phyloP scores from a whole-genome alignment of 2,113 vertebrate species.

The Heteronetta atricapilla region DNA sequence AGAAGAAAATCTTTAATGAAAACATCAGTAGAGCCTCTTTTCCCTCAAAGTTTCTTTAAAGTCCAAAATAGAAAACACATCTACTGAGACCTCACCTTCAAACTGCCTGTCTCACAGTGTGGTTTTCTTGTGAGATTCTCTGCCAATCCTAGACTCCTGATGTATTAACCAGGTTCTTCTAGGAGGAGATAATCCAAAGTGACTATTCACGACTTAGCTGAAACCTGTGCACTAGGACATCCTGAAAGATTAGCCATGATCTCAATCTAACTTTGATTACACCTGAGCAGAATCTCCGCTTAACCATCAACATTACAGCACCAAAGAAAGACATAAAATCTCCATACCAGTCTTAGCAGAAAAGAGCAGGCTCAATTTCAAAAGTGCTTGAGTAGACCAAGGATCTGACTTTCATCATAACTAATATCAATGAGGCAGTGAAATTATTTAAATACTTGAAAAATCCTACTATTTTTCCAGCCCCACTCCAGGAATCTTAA shows the following conservation, averaged over 20 bases:
- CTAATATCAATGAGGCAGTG: background rate
- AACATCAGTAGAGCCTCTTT: background rate
- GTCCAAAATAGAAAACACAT: background rate
- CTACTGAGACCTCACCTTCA: background rate
- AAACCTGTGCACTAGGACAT: background rate
- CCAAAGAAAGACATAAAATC: background rate
- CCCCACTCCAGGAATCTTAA: background rate
- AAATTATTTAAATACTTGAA: background rate
- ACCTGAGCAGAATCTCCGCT: background rate
- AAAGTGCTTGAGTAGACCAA: background rate
- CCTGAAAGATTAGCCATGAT: background rate
- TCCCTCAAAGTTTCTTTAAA: background rate
- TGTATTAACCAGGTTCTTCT: background rate
- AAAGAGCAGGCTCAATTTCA: background rate
- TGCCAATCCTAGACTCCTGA: background rate
- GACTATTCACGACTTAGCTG: background rate
- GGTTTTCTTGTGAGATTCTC: background rate
- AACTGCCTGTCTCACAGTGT: background rate
- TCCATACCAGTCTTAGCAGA: background rate
- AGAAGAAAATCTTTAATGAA: background rate
- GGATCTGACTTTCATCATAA: background rate
- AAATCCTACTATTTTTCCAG: background rate
- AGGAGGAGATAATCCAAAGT: background rate
- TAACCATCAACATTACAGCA: background rate
- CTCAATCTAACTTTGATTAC: background rate